Evolutionary conservation across 1,140 invertebrate species (phyloP).

Genomic region (Maconellicoccus hirsutus): DNA sequence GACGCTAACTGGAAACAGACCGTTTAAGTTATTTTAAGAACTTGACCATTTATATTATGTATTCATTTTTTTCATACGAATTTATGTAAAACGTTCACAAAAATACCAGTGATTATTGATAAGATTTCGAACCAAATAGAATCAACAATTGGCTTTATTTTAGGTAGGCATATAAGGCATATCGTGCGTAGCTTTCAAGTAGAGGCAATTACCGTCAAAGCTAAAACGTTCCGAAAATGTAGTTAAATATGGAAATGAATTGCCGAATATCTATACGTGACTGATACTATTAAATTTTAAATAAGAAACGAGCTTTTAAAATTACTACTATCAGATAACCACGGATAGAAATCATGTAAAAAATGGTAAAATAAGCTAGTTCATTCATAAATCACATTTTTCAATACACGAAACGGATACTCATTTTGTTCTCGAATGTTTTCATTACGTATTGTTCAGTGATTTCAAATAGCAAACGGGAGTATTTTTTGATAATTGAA

Average conservation of each 20-base stretch:
- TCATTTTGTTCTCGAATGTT: neutral
- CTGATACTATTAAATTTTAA: slow-evolving; percentile 9
- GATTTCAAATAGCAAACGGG: too few species aligned
- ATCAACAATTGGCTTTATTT: too few species aligned
- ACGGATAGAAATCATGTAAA: neutral
- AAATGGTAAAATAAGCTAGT: neutral
- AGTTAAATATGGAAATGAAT: slow-evolving; percentile 6
- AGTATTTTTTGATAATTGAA: neutral
- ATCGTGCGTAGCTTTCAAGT: too few species aligned
- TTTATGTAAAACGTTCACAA: neutral
- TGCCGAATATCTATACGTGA: slow-evolving; percentile 13
- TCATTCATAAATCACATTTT: slow-evolving; percentile 9
- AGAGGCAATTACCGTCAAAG: too few species aligned
- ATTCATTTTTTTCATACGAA: neutral
- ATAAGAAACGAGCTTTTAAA: neutral
- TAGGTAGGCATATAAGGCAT: too few species aligned
- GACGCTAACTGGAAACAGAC: slow-evolving; percentile 52
- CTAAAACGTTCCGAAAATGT: neutral
- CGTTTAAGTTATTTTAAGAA: neutral
- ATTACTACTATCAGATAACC: slow-evolving; percentile 11
- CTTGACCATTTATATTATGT: too few species aligned
- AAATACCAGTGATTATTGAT: too few species aligned
- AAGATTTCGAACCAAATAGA: too few species aligned
- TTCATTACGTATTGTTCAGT: neutral
- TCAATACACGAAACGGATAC: neutral